phyloP scores from a whole-genome alignment of 2,113 vertebrate species.

The Bambusicola thoracicus region DNA sequence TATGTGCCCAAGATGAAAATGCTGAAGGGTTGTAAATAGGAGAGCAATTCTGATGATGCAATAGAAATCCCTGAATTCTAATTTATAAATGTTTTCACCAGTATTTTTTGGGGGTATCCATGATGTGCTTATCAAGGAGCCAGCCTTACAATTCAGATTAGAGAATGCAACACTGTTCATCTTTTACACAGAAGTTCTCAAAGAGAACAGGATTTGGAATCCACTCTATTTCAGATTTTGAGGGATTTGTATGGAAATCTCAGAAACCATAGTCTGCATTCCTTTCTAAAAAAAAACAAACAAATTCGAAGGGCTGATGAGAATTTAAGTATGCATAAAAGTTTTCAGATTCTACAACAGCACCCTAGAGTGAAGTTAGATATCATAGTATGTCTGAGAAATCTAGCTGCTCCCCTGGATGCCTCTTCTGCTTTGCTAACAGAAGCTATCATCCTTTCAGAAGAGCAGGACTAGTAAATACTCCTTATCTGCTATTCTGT shows the following conservation, averaged over 20 bases:
- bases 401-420: not conserved
- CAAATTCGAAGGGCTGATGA: not conserved
- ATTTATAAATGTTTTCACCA: not conserved
- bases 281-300: not conserved
- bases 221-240: not conserved
- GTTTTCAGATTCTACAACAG: not conserved
- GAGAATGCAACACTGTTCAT: not conserved
- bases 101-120: not conserved
- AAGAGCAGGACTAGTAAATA: not conserved
- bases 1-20: not conserved
- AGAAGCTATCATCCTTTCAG: not conserved
- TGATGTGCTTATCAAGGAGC: not conserved
- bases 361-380: not conserved
- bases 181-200: not conserved
- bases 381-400: not conserved
- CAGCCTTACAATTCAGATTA: not conserved
- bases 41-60: not conserved
- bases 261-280: not conserved
- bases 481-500: not conserved
- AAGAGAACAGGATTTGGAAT: not conserved
- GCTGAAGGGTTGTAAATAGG: not conserved
- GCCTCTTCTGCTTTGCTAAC: not conserved
- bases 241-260: not conserved
- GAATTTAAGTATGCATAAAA: not conserved
- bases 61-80: not conserved